These are phyloP conservation scores for Alfaro cultratus DNA, from an alignment of 2,797 vertebrate species.

Conservation along the genomic window DNA sequence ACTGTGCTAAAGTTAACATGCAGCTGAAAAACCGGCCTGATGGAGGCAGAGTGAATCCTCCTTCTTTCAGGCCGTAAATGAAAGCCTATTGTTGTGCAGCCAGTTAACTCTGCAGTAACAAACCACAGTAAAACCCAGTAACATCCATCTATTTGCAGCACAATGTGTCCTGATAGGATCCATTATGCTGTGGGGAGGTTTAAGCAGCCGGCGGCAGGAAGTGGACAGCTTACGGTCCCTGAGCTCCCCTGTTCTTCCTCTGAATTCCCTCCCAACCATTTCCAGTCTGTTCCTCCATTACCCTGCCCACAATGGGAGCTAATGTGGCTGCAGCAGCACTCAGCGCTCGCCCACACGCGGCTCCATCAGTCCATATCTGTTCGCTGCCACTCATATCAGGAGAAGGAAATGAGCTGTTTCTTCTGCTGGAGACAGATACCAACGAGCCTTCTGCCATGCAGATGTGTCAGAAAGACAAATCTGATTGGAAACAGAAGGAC, in stretches of 20 bases:
- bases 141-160: conserved; percentile 24
- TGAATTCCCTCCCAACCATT: conserved; percentile 57
- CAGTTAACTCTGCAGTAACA: conserved; percentile 29
- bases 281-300: conserved; percentile 61
- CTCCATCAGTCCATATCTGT: conserved; percentile 64
- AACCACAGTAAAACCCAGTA: conserved; percentile 20
- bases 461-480: conserved; percentile 41
- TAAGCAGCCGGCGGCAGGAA: conserved; percentile 31
- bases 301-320: conserved; percentile 69
- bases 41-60: conserved; percentile 7
- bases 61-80: conserved; percentile 10
- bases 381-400: conserved; percentile 58
- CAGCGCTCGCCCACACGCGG: conserved; percentile 52
- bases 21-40: conserved; percentile 4
- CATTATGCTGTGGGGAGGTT: conserved; percentile 40
- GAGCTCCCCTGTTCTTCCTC: conserved; percentile 34
- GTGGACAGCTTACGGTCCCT: conserved; percentile 30
- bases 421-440: conserved; percentile 22
- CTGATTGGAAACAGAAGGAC: conserved; percentile 33
- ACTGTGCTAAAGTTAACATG: background rate
- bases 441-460: conserved; percentile 8
- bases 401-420: conserved; percentile 61
- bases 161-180: conserved; percentile 37
- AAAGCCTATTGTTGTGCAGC: conserved; percentile 31
- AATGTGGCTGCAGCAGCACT: conserved; percentile 54